Percentiles rank a stretch among this genome's conserved stretches.
phyloP scores from a whole-genome alignment of 2,797 vertebrate genomes.

The Pangasius larnaudii region DNA sequence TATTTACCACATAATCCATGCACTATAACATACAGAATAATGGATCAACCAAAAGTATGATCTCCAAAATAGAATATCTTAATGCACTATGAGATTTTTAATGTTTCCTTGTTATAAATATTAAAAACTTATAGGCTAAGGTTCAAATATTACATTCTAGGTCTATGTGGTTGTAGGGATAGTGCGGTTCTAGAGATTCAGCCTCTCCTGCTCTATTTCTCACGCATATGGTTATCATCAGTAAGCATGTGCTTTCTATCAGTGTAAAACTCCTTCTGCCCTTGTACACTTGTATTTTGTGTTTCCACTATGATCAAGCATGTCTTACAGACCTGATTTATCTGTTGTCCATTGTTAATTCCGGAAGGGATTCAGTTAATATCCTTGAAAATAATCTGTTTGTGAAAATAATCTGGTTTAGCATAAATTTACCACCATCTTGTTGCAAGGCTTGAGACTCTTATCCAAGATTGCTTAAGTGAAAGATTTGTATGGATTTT shows the following conservation, averaged over 20 bases:
- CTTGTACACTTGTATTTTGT: slow-evolving; percentile 55
- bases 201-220: neutral
- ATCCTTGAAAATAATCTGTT: slow-evolving; percentile 3
- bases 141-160: neutral
- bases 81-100: neutral
- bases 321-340: slow-evolving; percentile 55
- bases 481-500: neutral
- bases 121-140: neutral
- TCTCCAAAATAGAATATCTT: neutral
- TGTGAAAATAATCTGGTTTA: neutral
- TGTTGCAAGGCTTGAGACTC: neutral
- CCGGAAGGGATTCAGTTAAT: slow-evolving; percentile 43
- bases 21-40: neutral
- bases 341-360: slow-evolving; percentile 40
- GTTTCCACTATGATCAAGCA: slow-evolving; percentile 58
- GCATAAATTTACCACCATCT: neutral
- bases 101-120: neutral
- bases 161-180: neutral
- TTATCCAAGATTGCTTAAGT: neutral
- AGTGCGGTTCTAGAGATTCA: neutral
- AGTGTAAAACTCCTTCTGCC: slow-evolving; percentile 51
- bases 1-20: neutral
- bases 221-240: slow-evolving; percentile 48
- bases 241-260: slow-evolving; percentile 60
- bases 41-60: neutral